phyloP scores from a whole-genome alignment of 2,888 invertebrate genomes.

The Leucophenga montana region DNA sequence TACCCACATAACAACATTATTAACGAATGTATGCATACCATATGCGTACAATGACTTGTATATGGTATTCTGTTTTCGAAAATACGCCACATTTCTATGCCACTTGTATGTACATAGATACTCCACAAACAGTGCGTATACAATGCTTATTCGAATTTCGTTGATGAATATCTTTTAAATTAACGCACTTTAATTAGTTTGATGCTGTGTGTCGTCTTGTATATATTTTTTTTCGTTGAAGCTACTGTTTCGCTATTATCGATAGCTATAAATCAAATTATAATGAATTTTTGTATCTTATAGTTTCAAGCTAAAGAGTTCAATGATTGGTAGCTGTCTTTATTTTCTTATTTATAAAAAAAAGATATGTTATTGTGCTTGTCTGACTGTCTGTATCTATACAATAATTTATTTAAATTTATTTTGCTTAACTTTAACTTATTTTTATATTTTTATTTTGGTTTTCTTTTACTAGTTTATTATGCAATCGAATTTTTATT shows the following conservation, averaged over 20 bases:
- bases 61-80: no score
- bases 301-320: no score
- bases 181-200: conserved; percentile 34
- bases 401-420: not conserved
- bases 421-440: not conserved
- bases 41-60: no score
- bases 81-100: no score
- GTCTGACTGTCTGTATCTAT: not conserved
- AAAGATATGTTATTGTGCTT: no score
- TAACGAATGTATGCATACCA: no score
- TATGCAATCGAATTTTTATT: not conserved
- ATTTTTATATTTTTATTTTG: no score
- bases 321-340: no score
- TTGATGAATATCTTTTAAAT: conserved; percentile 33
- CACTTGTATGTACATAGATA: no score
- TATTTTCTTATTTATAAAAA: not conserved
- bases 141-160: not conserved
- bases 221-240: not conserved
- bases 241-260: conserved; percentile 18
- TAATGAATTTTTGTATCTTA: not conserved
- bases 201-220: not conserved
- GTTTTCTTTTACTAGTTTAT: not conserved
- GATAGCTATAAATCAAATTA: not conserved
- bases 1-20: no score
- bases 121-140: no score